A percentile compares a stretch with the other conserved stretches of the same genome.
Evolutionary conservation across 2,888 invertebrate species (phyloP).

Genomic region (Seladonia tumulorum): DNA sequence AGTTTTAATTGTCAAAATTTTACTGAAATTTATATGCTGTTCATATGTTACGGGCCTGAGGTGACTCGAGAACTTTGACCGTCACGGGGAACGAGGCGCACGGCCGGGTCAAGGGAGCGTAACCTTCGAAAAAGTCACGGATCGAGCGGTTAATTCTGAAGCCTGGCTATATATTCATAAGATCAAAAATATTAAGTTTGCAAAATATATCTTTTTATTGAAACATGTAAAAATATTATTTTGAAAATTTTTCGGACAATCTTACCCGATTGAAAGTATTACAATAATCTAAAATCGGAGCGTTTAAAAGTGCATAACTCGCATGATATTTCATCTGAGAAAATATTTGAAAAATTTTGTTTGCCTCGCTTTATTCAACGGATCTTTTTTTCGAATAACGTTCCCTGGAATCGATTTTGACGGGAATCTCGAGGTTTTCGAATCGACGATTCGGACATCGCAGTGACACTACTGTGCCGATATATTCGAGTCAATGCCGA

Average conservation of each 20-base stretch:
- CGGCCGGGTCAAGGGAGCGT: too few relatives aligned
- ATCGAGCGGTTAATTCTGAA: too few relatives aligned
- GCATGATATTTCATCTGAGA: background rate
- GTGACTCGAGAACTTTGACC: too few relatives aligned
- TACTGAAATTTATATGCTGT: too few relatives aligned
- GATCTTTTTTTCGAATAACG: background rate
- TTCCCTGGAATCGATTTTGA: background rate
- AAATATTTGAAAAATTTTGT: background rate
- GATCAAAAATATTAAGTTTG: background rate
- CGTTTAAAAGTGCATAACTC: background rate
- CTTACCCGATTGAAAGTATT: background rate
- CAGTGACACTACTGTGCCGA: constrained; percentile 49
- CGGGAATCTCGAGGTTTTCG: background rate
- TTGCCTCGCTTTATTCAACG: background rate
- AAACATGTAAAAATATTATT: background rate
- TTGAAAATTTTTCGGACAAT: background rate
- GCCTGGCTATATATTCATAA: background rate
- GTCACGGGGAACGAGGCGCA: too few relatives aligned
- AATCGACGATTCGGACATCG: constrained; percentile 24
- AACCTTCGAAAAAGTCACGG: too few relatives aligned
- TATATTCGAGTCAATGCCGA: constrained; percentile 51
- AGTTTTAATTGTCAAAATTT: too few relatives aligned
- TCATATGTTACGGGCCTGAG: too few relatives aligned
- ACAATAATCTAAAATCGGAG: background rate
- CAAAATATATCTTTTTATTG: background rate